Conservation (phyloP, 2,888 invertebrate species). For the Tupiocoris notatus region DNA sequence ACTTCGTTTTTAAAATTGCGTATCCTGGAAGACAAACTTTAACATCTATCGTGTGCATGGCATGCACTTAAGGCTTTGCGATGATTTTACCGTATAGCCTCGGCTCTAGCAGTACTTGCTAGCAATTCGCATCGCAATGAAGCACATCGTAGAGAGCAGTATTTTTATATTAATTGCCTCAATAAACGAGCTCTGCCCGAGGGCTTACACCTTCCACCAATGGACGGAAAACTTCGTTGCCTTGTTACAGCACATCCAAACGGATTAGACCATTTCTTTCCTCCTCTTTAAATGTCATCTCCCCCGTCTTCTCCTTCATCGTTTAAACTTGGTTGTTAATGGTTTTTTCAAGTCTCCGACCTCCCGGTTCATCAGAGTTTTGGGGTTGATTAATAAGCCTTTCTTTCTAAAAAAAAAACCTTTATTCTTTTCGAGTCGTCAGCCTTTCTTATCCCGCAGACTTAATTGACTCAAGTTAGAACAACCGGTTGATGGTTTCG, state of each 20-base stretch:
- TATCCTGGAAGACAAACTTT: no score
- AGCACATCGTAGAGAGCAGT: neutral
- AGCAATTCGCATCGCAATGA: neutral
- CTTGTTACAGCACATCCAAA: no score
- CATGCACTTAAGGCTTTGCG: no score
- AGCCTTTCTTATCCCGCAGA: no score
- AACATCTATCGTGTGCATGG: no score
- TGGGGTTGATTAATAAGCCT: neutral
- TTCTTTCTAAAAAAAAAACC: no score
- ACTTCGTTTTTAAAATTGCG: no score
- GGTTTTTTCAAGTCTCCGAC: neutral
- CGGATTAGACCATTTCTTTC: neutral
- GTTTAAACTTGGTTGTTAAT: neutral
- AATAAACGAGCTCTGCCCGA: slow-evolving; percentile 5
- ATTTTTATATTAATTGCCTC: slow-evolving; percentile 19
- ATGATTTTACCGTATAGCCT: no score
- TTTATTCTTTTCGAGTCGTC: no score
- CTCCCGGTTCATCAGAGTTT: neutral
- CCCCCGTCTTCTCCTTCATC: neutral
- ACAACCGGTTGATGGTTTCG: no score
- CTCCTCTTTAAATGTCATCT: neutral
- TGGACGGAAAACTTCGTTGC: neutral
- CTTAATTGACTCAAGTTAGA: no score
- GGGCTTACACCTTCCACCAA: neutral
- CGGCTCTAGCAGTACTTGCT: no score